Evolutionary conservation across 1,140 invertebrate species (phyloP).

Genomic region (Drosophila arawakana): DNA sequence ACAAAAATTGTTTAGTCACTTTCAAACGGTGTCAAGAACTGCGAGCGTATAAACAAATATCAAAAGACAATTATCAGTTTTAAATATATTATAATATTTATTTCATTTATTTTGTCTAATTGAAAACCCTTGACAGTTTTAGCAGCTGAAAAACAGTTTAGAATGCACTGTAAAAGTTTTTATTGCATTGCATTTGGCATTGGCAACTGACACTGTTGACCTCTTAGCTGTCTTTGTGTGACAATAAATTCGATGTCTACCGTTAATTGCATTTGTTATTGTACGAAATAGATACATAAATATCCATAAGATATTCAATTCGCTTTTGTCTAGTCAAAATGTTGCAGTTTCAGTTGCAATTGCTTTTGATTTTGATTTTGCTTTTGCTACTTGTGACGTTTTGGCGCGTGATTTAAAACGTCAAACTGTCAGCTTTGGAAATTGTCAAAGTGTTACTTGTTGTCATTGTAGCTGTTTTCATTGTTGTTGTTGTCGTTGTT

Average conservation of each 20-base stretch:
- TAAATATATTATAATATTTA: neutral
- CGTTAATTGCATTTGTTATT: constrained; percentile 48
- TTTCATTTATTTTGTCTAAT: neutral
- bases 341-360: constrained; percentile 58
- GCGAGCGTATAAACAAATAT: constrained; percentile 13
- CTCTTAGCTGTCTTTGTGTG: constrained; percentile 27
- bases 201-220: constrained; percentile 46
- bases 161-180: constrained; percentile 10
- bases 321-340: constrained; percentile 35
- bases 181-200: constrained; percentile 17
- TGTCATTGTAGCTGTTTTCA: neutral
- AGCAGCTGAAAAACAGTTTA: neutral
- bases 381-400: constrained; percentile 49
- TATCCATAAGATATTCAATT: constrained; percentile 65
- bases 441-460: constrained; percentile 56
- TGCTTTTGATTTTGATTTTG: constrained; percentile 27
- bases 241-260: constrained; percentile 39
- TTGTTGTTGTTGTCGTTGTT: constrained; percentile 9
- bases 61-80: neutral
- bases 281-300: constrained; percentile 46
- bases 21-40: constrained; percentile 23
- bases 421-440: constrained; percentile 72
- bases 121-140: constrained; percentile 5
- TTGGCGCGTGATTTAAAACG: constrained; percentile 75
- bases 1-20: constrained; percentile 12